phyloP scores from a whole-genome alignment of 2,113 vertebrate genomes.

The Marmota monax region DNA sequence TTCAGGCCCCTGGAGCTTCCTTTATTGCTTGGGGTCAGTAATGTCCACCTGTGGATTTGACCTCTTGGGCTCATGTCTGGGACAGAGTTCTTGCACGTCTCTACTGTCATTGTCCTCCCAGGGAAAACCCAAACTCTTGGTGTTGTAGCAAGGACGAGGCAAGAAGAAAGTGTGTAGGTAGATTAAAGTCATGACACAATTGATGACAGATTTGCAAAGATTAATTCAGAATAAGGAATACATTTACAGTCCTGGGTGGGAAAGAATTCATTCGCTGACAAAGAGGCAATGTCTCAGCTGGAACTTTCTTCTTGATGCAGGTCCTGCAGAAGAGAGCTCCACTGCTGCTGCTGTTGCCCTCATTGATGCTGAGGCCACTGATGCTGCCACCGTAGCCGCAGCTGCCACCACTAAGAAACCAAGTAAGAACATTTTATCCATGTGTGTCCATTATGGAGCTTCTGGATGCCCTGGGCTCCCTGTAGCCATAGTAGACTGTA shows the following conservation, averaged over 20 bases:
- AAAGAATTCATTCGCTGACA: background rate
- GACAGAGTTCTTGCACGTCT: background rate
- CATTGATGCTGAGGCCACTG: too few species aligned
- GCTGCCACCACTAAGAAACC: background rate
- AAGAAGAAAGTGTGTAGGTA: background rate
- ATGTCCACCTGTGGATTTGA: too few species aligned
- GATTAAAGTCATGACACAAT: background rate
- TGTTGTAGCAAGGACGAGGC: background rate
- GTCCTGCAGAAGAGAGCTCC: background rate
- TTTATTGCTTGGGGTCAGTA: background rate
- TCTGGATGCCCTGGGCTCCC: background rate
- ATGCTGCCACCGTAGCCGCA: too few species aligned
- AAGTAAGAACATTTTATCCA: background rate
- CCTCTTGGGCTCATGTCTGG: background rate
- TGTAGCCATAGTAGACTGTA: too few species aligned
- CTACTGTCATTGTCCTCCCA: background rate
- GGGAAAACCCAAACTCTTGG: background rate
- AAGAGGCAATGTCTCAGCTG: background rate
- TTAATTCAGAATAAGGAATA: background rate
- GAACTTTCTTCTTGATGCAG: background rate
- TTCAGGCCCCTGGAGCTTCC: background rate
- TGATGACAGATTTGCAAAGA: background rate
- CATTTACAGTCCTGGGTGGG: accelerated
- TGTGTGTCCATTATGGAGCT: background rate
- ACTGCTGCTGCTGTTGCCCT: accelerated